Evolutionary conservation across 2,888 invertebrate species (phyloP), one percentile per base, ranked within the genome.

Genomic region (Chrysolina haemoptera): DNA sequence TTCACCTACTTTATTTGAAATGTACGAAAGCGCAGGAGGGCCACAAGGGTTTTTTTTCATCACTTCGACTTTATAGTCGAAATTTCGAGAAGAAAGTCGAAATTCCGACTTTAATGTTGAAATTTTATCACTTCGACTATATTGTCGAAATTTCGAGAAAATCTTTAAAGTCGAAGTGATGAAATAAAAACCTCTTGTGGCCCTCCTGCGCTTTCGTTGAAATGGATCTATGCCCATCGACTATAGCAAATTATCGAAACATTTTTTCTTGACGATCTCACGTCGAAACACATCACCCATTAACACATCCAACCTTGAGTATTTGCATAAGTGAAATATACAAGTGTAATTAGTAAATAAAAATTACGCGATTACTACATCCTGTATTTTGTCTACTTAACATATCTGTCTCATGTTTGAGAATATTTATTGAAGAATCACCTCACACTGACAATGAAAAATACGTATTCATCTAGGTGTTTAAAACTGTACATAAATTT

Each of bases 241-340:
- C 53, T 62, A n/a, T 40, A 20, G 40, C 18, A 16, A 63, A 14
- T 65, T 1, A 20, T n/a, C 22, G 48, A n/a, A 46, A 65, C 27
- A 48, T 43, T 65, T 27, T 50, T 50, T 35, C 46, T 46, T 50
- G 12, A 27, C 22, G 40, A 22, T 35, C 50, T 43, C 66, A 66
- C 50, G 53, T 67, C 67, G 6, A 67, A 53, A 67, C 35, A 48
- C 50, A 67, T 55, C 41, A 67, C 55, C 50, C 12, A 53, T 67
- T 50, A 22, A 18, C 40, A 40, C 67, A 53, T 66, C n/a, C 50
- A 48, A 63, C 76, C 76, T 74, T 76, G 74, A 76, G 68, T 53
- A 76, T 72, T 64, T 68, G 59, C 71, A 71, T 69, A 73, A 73
- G 35, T 20, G 11, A 35, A 67, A 40, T 67, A 40, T 55, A 53